Conservation (phyloP, 2,797 vertebrate species). For the Chaetophractus vellerosus region DNA sequence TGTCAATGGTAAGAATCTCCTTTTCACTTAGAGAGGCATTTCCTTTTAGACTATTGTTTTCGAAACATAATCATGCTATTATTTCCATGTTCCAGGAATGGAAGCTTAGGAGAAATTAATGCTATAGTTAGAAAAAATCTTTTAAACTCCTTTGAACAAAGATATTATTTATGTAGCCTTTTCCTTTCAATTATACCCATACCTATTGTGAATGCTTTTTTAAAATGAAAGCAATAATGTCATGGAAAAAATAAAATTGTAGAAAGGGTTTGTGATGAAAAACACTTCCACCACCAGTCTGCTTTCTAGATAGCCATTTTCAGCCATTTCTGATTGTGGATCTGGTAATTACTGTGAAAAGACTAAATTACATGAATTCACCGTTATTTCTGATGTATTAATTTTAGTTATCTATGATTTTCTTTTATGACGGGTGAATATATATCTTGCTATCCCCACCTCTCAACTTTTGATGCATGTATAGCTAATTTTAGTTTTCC, state of each 20-base stretch:
- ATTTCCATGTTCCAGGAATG: slow-evolving; percentile 22
- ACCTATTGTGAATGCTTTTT: neutral
- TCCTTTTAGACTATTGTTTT: neutral
- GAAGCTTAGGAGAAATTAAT: slow-evolving; percentile 41
- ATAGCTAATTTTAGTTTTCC: neutral
- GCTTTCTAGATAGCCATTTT: too few species aligned
- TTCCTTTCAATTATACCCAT: neutral
- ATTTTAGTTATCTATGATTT: neutral
- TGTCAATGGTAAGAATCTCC: slow-evolving; percentile 93
- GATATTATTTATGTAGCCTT: neutral
- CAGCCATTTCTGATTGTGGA: too few species aligned
- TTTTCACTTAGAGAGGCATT: slow-evolving; percentile 41
- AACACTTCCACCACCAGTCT: neutral
- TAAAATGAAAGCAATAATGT: slow-evolving; percentile 26
- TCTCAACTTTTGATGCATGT: neutral
- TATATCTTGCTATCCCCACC: neutral
- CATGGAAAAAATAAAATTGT: neutral
- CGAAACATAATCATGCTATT: neutral
- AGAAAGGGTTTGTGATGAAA: neutral
- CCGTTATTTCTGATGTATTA: too few species aligned
- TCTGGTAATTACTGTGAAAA: too few species aligned
- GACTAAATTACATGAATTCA: too few species aligned
- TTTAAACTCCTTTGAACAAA: slow-evolving; percentile 1
- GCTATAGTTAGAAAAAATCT: slow-evolving; percentile 8
- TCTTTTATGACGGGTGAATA: neutral